Evolutionary conservation across 2,113 vertebrate genomes (phyloP).

Genomic region (Hippoglossus stenolepis): DNA sequence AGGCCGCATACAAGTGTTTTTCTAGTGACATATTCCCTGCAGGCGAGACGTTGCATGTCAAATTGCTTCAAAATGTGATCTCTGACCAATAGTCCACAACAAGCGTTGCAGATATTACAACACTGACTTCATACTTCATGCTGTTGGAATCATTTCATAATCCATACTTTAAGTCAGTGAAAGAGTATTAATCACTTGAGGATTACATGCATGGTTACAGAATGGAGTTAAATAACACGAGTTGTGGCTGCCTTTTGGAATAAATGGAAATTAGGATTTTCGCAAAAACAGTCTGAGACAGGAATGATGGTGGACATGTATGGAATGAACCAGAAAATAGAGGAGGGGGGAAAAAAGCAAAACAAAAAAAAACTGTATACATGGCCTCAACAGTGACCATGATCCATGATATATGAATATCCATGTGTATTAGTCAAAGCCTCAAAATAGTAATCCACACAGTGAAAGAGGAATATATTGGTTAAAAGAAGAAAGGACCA

Average conservation of each 20-base stretch:
- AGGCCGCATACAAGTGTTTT: not conserved
- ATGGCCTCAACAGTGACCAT: not conserved
- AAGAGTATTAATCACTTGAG: not conserved
- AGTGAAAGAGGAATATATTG: constrained; percentile 69
- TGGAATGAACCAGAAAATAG: not conserved
- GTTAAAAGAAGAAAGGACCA: constrained; percentile 64
- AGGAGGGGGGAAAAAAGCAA: not conserved
- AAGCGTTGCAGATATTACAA: constrained; percentile 7
- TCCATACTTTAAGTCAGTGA: too few relatives aligned
- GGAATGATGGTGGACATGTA: not conserved
- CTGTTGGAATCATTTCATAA: too few relatives aligned
- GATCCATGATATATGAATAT: constrained; percentile 31
- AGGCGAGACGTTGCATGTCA: not conserved
- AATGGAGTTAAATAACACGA: not conserved
- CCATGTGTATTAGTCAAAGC: constrained; percentile 27
- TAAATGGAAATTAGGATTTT: too few relatives aligned
- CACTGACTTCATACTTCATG: not conserved
- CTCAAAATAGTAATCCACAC: constrained; percentile 56
- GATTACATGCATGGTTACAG: not conserved
- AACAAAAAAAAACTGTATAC: not conserved
- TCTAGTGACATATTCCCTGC: too few relatives aligned
- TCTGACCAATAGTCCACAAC: not conserved
- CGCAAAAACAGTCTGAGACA: not conserved
- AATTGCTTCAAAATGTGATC: not conserved
- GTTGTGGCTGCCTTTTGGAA: too few relatives aligned